phyloP scores from a whole-genome alignment of 1,140 invertebrate species.

The Muscidifurax raptorellus region DNA sequence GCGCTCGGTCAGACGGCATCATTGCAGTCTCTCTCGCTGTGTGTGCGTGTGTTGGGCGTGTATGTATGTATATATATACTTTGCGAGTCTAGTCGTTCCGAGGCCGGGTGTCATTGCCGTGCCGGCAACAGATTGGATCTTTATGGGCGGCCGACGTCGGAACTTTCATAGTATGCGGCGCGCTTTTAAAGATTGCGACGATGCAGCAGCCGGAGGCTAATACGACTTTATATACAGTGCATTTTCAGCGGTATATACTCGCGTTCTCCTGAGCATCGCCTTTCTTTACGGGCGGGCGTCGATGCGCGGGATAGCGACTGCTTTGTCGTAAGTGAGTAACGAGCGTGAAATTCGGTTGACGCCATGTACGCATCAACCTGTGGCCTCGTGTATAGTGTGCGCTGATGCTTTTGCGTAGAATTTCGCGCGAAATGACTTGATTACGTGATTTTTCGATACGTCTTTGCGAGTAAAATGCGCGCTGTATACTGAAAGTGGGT shows the following conservation, averaged over 20 bases:
- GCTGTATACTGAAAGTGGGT: too few species aligned
- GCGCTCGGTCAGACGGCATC: conserved; percentile 4
- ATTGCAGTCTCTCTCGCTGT: neutral
- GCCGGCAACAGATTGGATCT: conserved; percentile 23
- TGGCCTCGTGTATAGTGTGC: too few species aligned
- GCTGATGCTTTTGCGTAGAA: too few species aligned
- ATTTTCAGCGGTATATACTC: too few species aligned
- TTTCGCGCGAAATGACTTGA: too few species aligned
- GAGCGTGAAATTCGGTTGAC: neutral
- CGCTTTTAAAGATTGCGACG: neutral
- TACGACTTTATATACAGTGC: too few species aligned
- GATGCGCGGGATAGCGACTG: neutral
- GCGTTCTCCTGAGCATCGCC: too few species aligned
- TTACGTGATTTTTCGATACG: too few species aligned
- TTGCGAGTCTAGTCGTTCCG: neutral
- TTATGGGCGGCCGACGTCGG: neutral
- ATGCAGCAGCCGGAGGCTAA: neutral
- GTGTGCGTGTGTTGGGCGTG: too few species aligned
- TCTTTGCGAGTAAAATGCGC: too few species aligned
- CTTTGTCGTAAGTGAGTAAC: neutral
- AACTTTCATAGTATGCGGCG: neutral
- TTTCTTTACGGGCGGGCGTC: neutral
- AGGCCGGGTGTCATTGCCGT: neutral
- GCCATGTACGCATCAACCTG: too few species aligned
- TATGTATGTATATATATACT: neutral